These are phyloP conservation scores for Ectemnius continuus DNA, from an alignment of 2,888 invertebrate species.

Conservation along the genomic window DNA sequence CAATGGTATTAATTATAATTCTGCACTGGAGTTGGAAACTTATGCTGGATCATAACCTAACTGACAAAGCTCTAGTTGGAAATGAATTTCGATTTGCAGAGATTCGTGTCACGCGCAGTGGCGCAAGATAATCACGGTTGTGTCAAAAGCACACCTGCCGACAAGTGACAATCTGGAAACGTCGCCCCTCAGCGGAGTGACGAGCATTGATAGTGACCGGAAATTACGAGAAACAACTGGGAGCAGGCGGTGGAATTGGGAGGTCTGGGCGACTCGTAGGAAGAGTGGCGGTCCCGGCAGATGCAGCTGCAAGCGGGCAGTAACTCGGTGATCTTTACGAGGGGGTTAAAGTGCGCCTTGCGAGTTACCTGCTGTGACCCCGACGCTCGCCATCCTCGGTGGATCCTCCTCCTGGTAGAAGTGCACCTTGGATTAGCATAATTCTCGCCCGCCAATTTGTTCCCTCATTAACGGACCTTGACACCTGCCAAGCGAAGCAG, in stretches of 20 bases:
- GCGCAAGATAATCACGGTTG: background rate
- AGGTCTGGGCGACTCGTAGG: slow-evolving; percentile 2
- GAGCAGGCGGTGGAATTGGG: slow-evolving; percentile 15
- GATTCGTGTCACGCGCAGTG: no score
- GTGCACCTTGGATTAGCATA: slow-evolving; percentile 63
- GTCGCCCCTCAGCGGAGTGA: slow-evolving; percentile 6
- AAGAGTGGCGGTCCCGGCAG: slow-evolving; percentile 55
- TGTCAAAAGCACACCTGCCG: background rate
- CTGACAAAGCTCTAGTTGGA: no score
- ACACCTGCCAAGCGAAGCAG: no score
- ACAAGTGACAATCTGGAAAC: slow-evolving; percentile 5
- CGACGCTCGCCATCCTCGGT: slow-evolving; percentile 48
- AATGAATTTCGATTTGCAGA: no score
- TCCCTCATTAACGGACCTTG: slow-evolving; percentile 1
- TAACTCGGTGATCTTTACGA: slow-evolving; percentile 72
- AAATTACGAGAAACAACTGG: slow-evolving; percentile 8
- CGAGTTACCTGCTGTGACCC: slow-evolving; percentile 59
- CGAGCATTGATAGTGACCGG: slow-evolving; percentile 4
- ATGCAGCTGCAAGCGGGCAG: slow-evolving; percentile 69
- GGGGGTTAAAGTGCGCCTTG: slow-evolving; percentile 68
- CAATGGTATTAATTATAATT: no score
- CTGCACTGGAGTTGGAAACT: no score
- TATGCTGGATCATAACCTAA: no score
- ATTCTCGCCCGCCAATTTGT: slow-evolving; percentile 54
- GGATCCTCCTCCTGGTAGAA: background rate